Evolutionary conservation across 2,888 invertebrate genomes (phyloP), one percentile per base, ranked within the genome.

Genomic region (Branchipolynoe longqiensis): DNA sequence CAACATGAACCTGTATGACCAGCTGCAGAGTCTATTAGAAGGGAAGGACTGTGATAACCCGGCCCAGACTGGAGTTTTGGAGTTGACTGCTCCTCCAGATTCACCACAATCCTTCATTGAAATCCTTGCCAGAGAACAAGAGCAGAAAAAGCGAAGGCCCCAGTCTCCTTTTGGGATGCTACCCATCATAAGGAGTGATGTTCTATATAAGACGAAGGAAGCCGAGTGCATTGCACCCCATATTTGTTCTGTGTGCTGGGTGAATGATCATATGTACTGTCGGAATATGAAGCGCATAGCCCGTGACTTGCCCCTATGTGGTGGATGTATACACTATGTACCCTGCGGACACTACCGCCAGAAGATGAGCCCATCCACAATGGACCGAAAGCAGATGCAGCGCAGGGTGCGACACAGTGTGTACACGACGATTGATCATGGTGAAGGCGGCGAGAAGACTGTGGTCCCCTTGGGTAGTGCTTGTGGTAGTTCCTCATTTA

Each of bases 181-280:
- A 22, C 62, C 64, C 8, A 59, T 64, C 4, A 31, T 59, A 4
- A 36, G 58, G 2, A 41, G 59, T 14, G 64, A 64, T 64, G 64
- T 59, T 25, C 64, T 56, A 0, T 48, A 78, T 25, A 78, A 56
- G 22, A 69, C 58, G 22, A 84, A 59, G 36, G 84, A 86, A 22
- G n/a, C 28, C 25, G 86, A 86, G 38, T 87, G 87, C 31, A 22
- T 73, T 18, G 62, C 74, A 22, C 88, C 88, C 14, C 88, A 88
- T 82, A 88, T 88, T 87, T 88, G 88, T 40, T 54, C 54, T 18
- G 85, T 86, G 12, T 88, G 88, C 56, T 87, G 86, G 86, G 59
- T 87, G 36, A 88, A 88, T 58, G 88, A 88, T 40, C 88, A 88
- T 85, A 86, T 86, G 87, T 88, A 88, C 85, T 88, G 87, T 56